phyloP scores from a whole-genome alignment of 1,140 invertebrate species.

The Portunus trituberculatus region DNA sequence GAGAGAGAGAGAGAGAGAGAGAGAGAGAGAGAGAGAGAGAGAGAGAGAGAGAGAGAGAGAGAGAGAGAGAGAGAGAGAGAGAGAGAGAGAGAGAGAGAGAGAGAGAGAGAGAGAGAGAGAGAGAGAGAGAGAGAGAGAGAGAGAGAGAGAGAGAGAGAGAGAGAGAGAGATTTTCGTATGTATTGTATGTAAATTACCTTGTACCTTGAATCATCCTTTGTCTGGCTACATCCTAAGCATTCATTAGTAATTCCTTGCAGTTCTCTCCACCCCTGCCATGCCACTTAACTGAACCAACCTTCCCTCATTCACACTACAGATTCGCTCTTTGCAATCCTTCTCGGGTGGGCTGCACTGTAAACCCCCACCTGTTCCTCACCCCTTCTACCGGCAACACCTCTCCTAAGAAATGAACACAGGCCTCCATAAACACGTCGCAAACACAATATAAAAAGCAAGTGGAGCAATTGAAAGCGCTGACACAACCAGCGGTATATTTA shows the following conservation, averaged over 20 bases:
- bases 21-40: neutral
- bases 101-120: neutral
- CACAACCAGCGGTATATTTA: conserved; percentile 16
- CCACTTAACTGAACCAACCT: neutral
- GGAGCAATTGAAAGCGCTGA: conserved; percentile 15
- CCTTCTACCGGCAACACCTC: neutral
- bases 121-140: neutral
- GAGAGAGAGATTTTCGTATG: conserved; percentile 11
- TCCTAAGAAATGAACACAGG: neutral
- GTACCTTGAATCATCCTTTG: conserved; percentile 15
- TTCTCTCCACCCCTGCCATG: neutral
- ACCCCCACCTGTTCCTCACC: neutral
- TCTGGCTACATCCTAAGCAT: neutral
- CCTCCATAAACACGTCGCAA: conserved; percentile 44
- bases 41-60: neutral
- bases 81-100: neutral
- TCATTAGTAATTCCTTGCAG: neutral
- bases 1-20: neutral
- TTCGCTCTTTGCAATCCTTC: conserved; percentile 23
- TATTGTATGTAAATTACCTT: conserved; percentile 9
- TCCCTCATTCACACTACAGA: neutral
- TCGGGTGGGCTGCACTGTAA: neutral
- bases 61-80: neutral
- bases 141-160: neutral
- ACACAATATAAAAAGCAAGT: conserved; percentile 49